Percentiles rank a stretch among this genome's conserved stretches.
These are phyloP conservation scores for Mustela lutreola DNA, from an alignment of 2,113 vertebrate species.

Conservation along the genomic window DNA sequence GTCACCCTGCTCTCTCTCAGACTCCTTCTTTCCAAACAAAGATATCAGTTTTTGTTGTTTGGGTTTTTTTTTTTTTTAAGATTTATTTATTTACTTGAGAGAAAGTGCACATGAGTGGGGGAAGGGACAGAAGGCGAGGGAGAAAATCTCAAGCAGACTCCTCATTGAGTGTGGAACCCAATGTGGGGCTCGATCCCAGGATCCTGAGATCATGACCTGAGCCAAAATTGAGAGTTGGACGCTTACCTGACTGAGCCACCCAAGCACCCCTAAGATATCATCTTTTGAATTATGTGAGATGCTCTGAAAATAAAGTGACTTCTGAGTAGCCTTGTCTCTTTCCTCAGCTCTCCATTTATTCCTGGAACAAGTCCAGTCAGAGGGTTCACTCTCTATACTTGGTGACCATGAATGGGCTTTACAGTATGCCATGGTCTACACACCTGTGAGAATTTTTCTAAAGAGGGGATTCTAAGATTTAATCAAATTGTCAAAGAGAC, in stretches of 20 bases:
- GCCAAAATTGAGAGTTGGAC: background rate
- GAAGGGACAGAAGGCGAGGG: background rate
- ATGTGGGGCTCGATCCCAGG: background rate
- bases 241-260: background rate
- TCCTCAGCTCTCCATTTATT: background rate
- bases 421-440: background rate
- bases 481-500: background rate
- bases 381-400: background rate
- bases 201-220: background rate
- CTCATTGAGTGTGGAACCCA: background rate
- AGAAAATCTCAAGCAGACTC: background rate
- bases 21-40: background rate
- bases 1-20: no score
- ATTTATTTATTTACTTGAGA: background rate
- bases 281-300: conserved; percentile 29
- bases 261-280: background rate
- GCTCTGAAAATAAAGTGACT: background rate
- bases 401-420: background rate
- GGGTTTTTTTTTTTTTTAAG: background rate
- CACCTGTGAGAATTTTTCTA: background rate
- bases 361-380: background rate
- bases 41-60: background rate
- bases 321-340: background rate
- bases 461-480: background rate
- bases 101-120: background rate